These are phyloP conservation scores for Ariolimax columbianus DNA, from an alignment of 2,888 invertebrate genomes.

Conservation along the genomic window DNA sequence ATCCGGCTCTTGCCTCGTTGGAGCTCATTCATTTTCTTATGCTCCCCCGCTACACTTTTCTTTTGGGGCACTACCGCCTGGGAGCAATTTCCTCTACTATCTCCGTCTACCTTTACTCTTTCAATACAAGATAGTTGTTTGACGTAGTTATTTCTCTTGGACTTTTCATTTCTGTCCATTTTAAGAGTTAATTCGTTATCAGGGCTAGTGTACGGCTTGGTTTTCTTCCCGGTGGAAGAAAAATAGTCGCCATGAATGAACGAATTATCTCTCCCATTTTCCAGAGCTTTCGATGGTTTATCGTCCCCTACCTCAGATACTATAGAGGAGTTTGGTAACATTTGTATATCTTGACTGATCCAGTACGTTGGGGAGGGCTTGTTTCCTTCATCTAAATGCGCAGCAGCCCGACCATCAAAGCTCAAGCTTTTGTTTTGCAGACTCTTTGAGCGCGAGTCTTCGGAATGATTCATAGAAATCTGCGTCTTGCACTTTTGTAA, in stretches of 20 bases:
- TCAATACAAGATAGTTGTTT: constrained; percentile 22
- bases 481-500: constrained; percentile 26
- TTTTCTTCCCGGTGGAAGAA: neutral
- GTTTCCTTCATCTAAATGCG: neutral
- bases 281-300: neutral
- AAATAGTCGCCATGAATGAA: constrained; percentile 5
- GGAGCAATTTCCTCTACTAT: neutral
- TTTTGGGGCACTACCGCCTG: neutral
- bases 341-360: neutral
- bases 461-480: neutral
- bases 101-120: neutral
- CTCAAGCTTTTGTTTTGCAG: constrained; percentile 16
- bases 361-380: constrained; percentile 13
- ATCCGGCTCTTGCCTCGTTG: neutral
- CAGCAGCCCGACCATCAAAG: neutral
- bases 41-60: neutral
- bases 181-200: neutral
- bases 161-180: neutral
- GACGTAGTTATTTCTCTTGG: neutral
- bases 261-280: neutral
- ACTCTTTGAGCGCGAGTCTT: neutral
- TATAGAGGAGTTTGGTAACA: neutral
- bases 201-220: neutral
- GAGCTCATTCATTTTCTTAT: neutral
- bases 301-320: neutral